A percentile compares a stretch with the other conserved stretches of the same genome.
Evolutionary conservation across 2,113 vertebrate species (phyloP).

Genomic region (Paratilapia polleni): DNA sequence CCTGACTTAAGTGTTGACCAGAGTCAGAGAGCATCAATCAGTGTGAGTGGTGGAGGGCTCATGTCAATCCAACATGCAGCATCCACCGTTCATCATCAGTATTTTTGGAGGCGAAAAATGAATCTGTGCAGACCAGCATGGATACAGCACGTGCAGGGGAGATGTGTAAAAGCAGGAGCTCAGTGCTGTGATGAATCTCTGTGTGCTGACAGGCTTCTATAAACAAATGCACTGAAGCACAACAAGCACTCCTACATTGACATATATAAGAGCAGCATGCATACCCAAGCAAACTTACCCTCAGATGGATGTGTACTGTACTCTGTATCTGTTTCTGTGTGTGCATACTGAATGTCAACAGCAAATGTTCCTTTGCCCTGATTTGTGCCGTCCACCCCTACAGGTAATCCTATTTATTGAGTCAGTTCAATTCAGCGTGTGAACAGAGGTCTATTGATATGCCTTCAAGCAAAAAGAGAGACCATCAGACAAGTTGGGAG

Average conservation of each 20-base stretch:
- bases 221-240: constrained; percentile 57
- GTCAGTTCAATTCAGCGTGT: constrained; percentile 38
- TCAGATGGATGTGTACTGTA: constrained; percentile 26
- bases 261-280: constrained; percentile 29
- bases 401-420: constrained; percentile 56
- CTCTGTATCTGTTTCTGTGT: background rate
- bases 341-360: constrained; percentile 37
- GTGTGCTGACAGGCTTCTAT: constrained; percentile 50
- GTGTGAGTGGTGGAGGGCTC: background rate
- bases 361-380: constrained; percentile 42
- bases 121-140: constrained; percentile 28
- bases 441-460: constrained; percentile 34
- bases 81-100: background rate
- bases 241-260: constrained; percentile 39
- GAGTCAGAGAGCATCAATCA: background rate
- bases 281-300: constrained; percentile 35
- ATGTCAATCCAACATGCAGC: background rate
- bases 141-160: constrained; percentile 17
- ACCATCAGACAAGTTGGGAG: background rate
- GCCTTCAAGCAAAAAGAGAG: constrained; percentile 20
- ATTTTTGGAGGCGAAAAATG: constrained; percentile 20
- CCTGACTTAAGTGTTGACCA: background rate
- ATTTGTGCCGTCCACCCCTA: constrained; percentile 48
- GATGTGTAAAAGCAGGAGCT: background rate
- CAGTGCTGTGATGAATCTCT: constrained; percentile 41